Conservation (phyloP, 2,888 invertebrate species). For the Trissolcus brochymenae region DNA sequence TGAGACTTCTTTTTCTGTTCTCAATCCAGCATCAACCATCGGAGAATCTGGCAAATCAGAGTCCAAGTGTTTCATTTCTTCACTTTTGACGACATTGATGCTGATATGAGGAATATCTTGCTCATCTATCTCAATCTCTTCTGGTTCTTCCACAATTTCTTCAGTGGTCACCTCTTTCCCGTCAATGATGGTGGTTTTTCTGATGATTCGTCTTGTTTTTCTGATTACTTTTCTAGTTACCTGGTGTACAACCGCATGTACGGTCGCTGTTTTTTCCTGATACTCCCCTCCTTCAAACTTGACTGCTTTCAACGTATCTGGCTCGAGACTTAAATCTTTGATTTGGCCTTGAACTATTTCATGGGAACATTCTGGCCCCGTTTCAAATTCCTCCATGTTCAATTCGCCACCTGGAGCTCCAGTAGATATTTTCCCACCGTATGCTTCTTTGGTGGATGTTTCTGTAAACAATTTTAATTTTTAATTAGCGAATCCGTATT, state of each 20-base stretch:
- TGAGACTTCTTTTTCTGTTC: neutral
- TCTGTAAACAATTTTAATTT: conserved; percentile 67
- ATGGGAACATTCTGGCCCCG: conserved; percentile 80
- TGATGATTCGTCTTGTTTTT: conserved; percentile 85
- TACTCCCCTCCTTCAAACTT: conserved; percentile 74
- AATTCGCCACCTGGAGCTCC: conserved; percentile 82
- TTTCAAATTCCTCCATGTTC: conserved; percentile 82
- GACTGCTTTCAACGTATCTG: conserved; percentile 61
- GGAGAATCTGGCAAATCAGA: conserved; percentile 60
- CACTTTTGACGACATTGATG: conserved; percentile 81
- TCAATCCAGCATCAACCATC: conserved; percentile 11
- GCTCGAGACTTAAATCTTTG: conserved; percentile 75
- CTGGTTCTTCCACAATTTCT: conserved; percentile 90
- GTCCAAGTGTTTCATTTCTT: conserved; percentile 70
- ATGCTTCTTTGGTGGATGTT: conserved; percentile 81
- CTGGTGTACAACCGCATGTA: conserved; percentile 88
- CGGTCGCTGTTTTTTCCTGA: conserved; percentile 83
- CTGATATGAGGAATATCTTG: conserved; percentile 85
- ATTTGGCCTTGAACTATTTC: conserved; percentile 79
- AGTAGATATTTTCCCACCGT: conserved; percentile 81
- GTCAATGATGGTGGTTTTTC: conserved; percentile 86
- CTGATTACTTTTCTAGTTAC: conserved; percentile 87
- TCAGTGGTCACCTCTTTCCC: conserved; percentile 90
- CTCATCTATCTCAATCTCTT: conserved; percentile 84
- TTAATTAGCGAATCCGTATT: too few species aligned